A percentile compares a stretch with the other conserved stretches of the same genome.
Evolutionary conservation across 2,113 vertebrate species (phyloP).

Genomic region (Gasterosteus nipponicus): DNA sequence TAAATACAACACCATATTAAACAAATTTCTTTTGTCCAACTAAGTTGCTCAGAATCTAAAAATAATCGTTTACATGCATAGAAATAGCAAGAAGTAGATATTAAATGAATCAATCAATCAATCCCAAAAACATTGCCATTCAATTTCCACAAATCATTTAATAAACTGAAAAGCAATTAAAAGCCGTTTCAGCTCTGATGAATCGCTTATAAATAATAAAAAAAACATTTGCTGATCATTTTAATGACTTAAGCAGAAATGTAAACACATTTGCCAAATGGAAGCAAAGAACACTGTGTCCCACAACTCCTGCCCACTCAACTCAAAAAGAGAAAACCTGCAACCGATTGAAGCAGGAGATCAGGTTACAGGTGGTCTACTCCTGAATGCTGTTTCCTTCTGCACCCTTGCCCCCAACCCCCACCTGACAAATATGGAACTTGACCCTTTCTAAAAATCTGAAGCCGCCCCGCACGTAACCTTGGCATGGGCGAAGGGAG

Average conservation of each 20-base stretch:
- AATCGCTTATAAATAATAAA: not conserved
- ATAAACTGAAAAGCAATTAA: not conserved
- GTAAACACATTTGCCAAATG: not conserved
- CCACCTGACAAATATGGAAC: constrained; percentile 64
- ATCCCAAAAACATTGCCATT: not conserved
- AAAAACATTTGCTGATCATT: not conserved
- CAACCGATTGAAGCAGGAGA: constrained; percentile 67
- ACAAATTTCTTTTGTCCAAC: not conserved
- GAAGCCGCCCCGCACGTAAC: constrained; percentile 53
- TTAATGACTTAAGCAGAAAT: not conserved
- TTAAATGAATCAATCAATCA: not conserved
- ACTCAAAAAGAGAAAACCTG: constrained; percentile 59
- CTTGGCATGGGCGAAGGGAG: constrained; percentile 39
- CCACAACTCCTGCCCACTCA: not conserved
- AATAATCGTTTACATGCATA: not conserved
- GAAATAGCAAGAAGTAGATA: not conserved
- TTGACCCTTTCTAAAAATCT: constrained; percentile 70
- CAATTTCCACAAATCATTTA: not conserved
- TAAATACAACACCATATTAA: too few species aligned
- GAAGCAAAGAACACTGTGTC: not conserved
- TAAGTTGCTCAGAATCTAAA: not conserved
- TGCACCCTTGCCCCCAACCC: constrained; percentile 34
- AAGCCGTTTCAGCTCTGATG: too few species aligned
- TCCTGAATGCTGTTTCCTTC: constrained; percentile 52
- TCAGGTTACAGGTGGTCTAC: constrained; percentile 69